Conservation (phyloP, 2,888 invertebrate species). For the Acleris literana region DNA sequence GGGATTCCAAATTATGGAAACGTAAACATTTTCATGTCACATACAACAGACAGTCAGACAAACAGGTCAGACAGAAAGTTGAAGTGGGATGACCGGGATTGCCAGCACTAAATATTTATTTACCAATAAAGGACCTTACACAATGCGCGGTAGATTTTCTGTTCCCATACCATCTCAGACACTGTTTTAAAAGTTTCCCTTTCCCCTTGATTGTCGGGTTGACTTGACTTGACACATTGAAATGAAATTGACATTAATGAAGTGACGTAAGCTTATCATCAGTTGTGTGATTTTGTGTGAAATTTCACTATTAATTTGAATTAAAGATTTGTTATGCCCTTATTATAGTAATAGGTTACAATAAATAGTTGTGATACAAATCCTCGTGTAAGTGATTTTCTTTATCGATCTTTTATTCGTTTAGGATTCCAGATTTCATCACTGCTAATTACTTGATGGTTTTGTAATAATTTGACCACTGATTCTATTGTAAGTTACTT, state of each 20-base stretch:
- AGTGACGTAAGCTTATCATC: conserved; percentile 33
- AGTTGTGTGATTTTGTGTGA: conserved; percentile 19
- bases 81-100: too few relatives aligned
- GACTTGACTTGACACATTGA: not conserved
- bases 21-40: not conserved
- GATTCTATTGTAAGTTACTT: not conserved
- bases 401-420: not conserved
- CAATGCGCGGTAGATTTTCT: too few relatives aligned
- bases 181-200: not conserved
- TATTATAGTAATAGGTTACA: not conserved
- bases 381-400: not conserved
- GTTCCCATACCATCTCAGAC: conserved; percentile 1
- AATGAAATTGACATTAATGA: conserved; percentile 20
- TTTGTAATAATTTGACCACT: not conserved
- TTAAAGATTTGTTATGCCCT: conserved; percentile 14
- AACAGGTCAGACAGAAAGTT: too few relatives aligned
- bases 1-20: not conserved
- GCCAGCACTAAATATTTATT: too few relatives aligned
- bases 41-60: too few relatives aligned
- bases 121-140: too few relatives aligned
- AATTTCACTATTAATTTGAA: conserved; percentile 11
- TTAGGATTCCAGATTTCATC: not conserved
- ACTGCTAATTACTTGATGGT: conserved; percentile 3
- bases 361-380: not conserved
- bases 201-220: not conserved